These are phyloP conservation scores for Actinostola sp. DNA, from an alignment of 92 coral and sea anemone species.

Conservation along the genomic window DNA sequence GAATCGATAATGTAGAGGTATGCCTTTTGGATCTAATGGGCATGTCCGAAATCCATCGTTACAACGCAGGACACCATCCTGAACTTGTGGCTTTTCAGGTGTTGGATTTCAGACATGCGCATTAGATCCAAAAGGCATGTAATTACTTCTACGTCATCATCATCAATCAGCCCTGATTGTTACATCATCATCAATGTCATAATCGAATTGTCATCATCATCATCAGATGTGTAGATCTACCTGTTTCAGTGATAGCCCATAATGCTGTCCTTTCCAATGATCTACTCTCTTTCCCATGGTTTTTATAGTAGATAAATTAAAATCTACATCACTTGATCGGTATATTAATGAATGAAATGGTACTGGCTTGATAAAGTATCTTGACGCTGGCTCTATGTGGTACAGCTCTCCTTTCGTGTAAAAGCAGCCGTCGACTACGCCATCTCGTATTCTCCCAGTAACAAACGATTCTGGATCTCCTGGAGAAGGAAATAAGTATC, in stretches of 20 bases:
- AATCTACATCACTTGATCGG: constrained; percentile 44
- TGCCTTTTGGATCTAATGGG: too few species aligned
- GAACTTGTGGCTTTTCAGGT: too few species aligned
- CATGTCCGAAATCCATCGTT: too few species aligned
- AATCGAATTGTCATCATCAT: too few species aligned
- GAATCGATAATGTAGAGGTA: too few species aligned
- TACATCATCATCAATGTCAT: too few species aligned
- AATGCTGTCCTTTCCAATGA: not conserved
- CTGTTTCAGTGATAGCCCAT: not conserved
- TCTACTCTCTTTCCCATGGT: constrained; percentile 5
- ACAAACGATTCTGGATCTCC: constrained; percentile 67
- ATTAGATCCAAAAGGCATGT: too few species aligned
- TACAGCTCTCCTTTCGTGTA: constrained; percentile 47
- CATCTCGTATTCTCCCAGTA: constrained; percentile 67
- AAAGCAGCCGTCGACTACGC: constrained; percentile 77
- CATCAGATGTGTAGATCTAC: not conserved
- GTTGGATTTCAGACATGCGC: too few species aligned
- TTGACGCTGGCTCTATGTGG: constrained; percentile 67
- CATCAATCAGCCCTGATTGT: too few species aligned
- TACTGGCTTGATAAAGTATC: constrained; percentile 35
- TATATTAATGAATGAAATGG: constrained; percentile 72
- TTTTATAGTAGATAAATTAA: constrained; percentile 28
- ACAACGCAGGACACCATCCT: too few species aligned
- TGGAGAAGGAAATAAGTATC: constrained; percentile 1
- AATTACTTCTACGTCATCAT: too few species aligned